Conservation (phyloP, 1,140 invertebrate genomes). For the Heterodera schachtii region DNA sequence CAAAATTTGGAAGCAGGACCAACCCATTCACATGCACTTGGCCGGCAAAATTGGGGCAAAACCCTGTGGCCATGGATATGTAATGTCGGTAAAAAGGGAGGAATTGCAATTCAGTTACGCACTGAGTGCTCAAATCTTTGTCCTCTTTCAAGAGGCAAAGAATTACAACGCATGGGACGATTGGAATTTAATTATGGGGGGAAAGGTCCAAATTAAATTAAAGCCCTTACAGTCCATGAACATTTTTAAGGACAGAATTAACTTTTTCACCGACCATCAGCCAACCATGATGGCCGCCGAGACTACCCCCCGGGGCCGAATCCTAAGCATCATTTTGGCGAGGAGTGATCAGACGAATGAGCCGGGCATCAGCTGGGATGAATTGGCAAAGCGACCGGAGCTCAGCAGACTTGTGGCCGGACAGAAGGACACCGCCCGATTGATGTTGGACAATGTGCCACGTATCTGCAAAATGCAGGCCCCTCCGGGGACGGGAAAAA, state of each 20-base stretch:
- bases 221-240: slow-evolving; percentile 6
- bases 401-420: neutral
- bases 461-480: neutral
- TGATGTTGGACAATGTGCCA: neutral
- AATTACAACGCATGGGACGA: slow-evolving; percentile 20
- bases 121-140: neutral
- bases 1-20: slow-evolving; percentile 5
- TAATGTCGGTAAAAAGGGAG: neutral
- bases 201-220: neutral
- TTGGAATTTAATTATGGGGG: slow-evolving; percentile 1
- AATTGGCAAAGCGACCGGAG: neutral
- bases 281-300: neutral
- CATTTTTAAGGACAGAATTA: neutral
- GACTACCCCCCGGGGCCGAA: neutral
- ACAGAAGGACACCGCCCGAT: neutral
- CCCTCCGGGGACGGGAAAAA: slow-evolving; percentile 12
- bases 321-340: neutral
- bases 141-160: slow-evolving; percentile 6
- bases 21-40: neutral
- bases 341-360: neutral
- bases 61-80: slow-evolving; percentile 2
- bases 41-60: neutral
- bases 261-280: neutral
- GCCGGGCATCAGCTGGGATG: neutral
- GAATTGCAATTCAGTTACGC: slow-evolving; percentile 4